Base-by-base conservation (phyloP, 2,797 vertebrate genomes). In the Paramormyrops hopkinsi region DNA sequence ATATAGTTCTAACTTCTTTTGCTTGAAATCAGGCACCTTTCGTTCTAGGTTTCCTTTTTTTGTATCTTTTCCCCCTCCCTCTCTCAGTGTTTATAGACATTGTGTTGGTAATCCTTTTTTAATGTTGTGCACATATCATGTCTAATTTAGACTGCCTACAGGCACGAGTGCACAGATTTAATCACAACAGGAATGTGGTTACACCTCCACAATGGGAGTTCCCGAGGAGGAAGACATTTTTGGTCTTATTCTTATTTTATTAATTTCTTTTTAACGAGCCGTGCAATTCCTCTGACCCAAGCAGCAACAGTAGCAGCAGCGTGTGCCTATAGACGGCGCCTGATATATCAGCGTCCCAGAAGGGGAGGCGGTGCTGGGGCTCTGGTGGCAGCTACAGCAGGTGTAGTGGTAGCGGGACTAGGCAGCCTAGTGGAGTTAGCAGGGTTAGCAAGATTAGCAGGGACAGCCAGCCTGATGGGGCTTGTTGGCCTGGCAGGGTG, bases 41-140 rank as follows among this genome's bases (percentile, higher is more conserved):
- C 3, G 1, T 9, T 33, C 7, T 33, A 29, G 12, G 33, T 59
- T 59, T 41, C 12, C 2, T 59, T 73, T 76, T 29, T 50, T n/a
- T 53, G 53, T 5, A 54, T 54, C 12, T 14, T 17, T 65, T 22
- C 2, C 56, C 83, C 90, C 89, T 59, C 41, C 19, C 84, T 50
- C 79, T 92, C 44, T 92, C 92, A 93, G 93, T 95, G 93, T 94
- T 94, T 94, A 94, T 93, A 92, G 93, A 91, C 93, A 92, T 93
- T 93, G 92, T 93, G 95, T 94, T 94, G 94, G 94, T 95, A 94
- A 95, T 96, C 95, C 93, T 93, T 93, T 95, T 95, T 95, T 96
- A 96, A 96, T 96, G 95, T 93, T 92, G 94, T 94, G 93, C 94
- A 95, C 94, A 95, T 94, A 95, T 96, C 94, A 94, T 95, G 94